Conservation (phyloP, 1,140 invertebrate genomes). For the Apis cerana region DNA sequence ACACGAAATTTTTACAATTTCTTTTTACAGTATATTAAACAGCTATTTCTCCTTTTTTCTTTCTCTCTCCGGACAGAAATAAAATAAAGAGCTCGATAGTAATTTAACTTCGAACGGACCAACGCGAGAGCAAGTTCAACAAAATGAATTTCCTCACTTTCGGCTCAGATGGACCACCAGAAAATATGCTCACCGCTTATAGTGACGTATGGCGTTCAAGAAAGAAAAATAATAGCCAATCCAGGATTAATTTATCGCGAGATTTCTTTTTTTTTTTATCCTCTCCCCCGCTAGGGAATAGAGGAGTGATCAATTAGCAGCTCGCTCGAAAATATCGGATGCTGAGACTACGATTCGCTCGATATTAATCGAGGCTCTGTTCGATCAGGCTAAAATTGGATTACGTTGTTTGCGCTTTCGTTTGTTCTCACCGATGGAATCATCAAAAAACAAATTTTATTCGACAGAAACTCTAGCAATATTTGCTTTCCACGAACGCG, state of each 20-base stretch:
- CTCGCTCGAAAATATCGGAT: conserved; percentile 38
- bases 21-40: neutral
- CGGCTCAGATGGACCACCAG: conserved; percentile 30
- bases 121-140: conserved; percentile 23
- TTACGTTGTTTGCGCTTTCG: conserved; percentile 46
- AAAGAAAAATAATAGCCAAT: conserved; percentile 45
- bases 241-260: conserved; percentile 58
- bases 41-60: neutral
- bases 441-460: conserved; percentile 30
- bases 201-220: conserved; percentile 46
- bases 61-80: neutral
- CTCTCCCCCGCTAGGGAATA: conserved; percentile 4
- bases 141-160: conserved; percentile 59
- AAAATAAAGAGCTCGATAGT: conserved; percentile 35
- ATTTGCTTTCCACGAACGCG: too few relatives aligned
- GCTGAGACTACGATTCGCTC: conserved; percentile 40
- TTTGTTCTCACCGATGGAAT: conserved; percentile 44
- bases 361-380: conserved; percentile 52
- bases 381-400: conserved; percentile 1
- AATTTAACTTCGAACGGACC: conserved; percentile 40
- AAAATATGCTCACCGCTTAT: conserved; percentile 61
- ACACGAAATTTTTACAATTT: neutral
- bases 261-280: conserved; percentile 34
- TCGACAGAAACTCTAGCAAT: neutral
- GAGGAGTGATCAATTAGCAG: conserved; percentile 61